Evolutionary conservation across 2,113 vertebrate species (phyloP), one percentile per base, ranked within the genome.

Genomic region (Pluvianellus socialis): DNA sequence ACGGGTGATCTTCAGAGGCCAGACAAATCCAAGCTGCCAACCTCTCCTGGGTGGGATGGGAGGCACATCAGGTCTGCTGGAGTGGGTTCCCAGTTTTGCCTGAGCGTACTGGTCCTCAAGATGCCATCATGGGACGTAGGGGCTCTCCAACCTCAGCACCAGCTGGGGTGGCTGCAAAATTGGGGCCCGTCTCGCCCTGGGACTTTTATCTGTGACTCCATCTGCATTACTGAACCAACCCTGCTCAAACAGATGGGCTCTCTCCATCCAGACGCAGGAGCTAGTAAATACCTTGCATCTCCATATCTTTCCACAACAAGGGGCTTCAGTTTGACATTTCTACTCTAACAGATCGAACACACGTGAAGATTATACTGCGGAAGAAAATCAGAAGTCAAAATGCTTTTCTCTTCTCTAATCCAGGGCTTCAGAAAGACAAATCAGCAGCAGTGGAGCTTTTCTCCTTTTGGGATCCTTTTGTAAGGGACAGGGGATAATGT

Each of bases 291-390:
- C 26, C 40, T 79, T 49, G 38, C 24, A 2, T 56, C 74, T 82
- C 84, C 35, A 4, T 17, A 33, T 33, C 45, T 50, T 56, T 84
- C 42, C 40, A 72, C 49, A 68, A 23, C 14, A 18, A 87, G 50
- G 49, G 38, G 49, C 44, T 92, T 79, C 80, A 21, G 22, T 71
- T 30, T 50, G 74, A 40, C 88, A 14, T 70, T 91, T 50, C 84
- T 67, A 7, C 59, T 52, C 10, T 63, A 59, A 59, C 13, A 42
- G 59, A 88, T 44, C 0, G 0, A 68, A 50, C 6, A 44, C 42
- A 63, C 0, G 0, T 4, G n/a, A 63, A 82, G 77, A 82, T 49
- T 44, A 32, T 32, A 32, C 59, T 82, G 28, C 0, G 0, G 18
- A 42, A 79, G 53, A 67, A 94, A 93, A 75, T 38, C 26, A 72